A percentile compares a stretch with the other conserved stretches of the same genome.
Evolutionary conservation across 2,113 vertebrate species (phyloP).

Genomic region (Nesogale talazaci): DNA sequence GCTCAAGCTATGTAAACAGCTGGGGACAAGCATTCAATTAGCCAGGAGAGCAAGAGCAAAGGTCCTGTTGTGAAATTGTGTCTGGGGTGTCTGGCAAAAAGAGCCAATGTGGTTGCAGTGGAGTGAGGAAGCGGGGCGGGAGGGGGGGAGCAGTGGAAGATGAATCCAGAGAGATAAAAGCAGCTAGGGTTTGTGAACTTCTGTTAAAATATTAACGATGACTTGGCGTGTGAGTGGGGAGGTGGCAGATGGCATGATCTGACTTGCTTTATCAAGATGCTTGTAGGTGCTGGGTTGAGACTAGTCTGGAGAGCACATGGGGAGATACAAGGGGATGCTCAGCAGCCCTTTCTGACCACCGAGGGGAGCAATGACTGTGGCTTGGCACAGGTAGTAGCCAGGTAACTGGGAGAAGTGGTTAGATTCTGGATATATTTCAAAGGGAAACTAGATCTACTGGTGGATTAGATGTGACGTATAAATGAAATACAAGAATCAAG

Average conservation of each 20-base stretch:
- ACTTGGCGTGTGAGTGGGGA: not conserved
- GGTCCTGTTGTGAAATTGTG: no score
- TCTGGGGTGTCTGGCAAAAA: not conserved
- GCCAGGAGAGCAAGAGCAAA: not conserved
- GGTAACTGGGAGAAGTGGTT: not conserved
- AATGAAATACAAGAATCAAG: not conserved
- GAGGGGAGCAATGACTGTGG: not conserved
- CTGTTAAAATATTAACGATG: no score
- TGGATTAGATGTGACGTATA: not conserved
- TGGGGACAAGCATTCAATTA: not conserved
- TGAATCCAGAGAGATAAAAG: not conserved
- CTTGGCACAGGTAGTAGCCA: not conserved
- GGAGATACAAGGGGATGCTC: not conserved
- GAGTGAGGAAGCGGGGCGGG: no score
- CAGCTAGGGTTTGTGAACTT: no score
- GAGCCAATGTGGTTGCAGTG: not conserved
- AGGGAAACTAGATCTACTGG: not conserved
- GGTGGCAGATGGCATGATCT: not conserved
- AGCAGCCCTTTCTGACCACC: not conserved
- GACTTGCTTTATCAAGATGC: not conserved
- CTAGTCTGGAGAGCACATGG: not conserved
- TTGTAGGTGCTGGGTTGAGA: not conserved
- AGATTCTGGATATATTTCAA: not conserved
- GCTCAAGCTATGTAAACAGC: not conserved
- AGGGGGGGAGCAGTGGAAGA: no score